phyloP scores from a whole-genome alignment of 2,113 vertebrate genomes.

The Phrynocephalus versicolor region DNA sequence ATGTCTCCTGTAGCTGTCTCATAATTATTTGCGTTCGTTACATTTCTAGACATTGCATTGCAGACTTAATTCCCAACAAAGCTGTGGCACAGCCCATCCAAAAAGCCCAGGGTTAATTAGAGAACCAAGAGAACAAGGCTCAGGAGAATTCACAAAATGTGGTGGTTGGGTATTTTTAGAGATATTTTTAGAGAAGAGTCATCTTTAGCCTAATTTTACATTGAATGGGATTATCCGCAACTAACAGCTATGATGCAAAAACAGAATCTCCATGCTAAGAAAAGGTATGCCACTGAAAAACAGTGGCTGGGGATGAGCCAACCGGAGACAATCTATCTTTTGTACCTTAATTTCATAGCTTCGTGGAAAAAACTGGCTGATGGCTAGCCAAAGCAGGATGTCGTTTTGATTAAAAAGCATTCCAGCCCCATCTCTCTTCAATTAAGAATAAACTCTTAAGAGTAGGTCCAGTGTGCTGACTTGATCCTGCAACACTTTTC shows the following conservation, averaged over 20 bases:
- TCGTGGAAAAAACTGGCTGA: not conserved
- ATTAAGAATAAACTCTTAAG: not conserved
- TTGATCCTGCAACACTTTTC: not conserved
- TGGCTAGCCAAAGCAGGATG: not conserved
- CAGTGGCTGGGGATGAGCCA: not conserved
- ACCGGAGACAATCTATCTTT: rapidly evolving
- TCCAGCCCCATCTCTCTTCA: not conserved
- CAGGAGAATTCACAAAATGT: too few species aligned
- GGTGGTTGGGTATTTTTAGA: too few species aligned
- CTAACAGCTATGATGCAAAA: not conserved
- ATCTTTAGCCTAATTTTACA: not conserved
- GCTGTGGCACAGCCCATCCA: too few species aligned
- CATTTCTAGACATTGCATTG: too few species aligned
- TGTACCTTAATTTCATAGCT: not conserved
- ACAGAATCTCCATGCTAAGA: not conserved
- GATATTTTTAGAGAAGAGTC: too few species aligned
- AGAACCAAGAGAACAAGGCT: too few species aligned
- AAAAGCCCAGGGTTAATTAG: too few species aligned
- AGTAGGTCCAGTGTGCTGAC: not conserved
- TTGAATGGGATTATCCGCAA: not conserved
- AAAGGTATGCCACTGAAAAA: not conserved
- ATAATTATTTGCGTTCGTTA: too few species aligned
- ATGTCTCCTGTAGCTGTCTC: too few species aligned
- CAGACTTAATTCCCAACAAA: too few species aligned
- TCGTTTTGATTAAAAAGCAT: not conserved